phyloP scores from a whole-genome alignment of 2,888 invertebrate species.

The Pelosia muscerda region DNA sequence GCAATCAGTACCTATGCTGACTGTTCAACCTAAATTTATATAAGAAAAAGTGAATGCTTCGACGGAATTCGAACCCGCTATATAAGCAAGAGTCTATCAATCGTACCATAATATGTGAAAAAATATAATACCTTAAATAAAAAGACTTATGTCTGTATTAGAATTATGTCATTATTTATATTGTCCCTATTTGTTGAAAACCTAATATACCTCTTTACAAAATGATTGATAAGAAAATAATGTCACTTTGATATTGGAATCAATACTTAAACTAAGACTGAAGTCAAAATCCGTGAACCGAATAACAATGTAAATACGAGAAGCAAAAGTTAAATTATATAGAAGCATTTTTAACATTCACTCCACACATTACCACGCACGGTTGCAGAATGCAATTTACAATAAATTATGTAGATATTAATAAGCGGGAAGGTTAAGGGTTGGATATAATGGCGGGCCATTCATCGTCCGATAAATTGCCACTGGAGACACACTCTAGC shows the following conservation, averaged over 20 bases:
- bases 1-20: too few relatives aligned
- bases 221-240: not conserved
- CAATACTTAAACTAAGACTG: not conserved
- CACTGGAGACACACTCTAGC: conserved; percentile 82
- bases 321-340: conserved; percentile 1
- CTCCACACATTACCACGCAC: conserved; percentile 67
- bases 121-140: too few relatives aligned
- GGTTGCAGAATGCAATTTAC: conserved; percentile 84
- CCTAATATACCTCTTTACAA: not conserved
- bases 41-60: too few relatives aligned
- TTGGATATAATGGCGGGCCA: conserved; percentile 80
- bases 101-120: too few relatives aligned
- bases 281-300: not conserved
- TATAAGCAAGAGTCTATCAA: too few relatives aligned
- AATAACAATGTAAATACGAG: not conserved
- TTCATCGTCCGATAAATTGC: conserved; percentile 86
- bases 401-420: conserved; percentile 87
- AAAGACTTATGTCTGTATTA: too few relatives aligned
- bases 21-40: too few relatives aligned
- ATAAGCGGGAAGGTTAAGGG: conserved; percentile 85
- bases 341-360: conserved; percentile 46
- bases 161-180: not conserved
- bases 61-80: too few relatives aligned
- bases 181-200: not conserved
- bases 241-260: not conserved